A percentile compares a stretch with the other conserved stretches of the same genome.
Conservation (phyloP, 2,888 invertebrate species). For the Euphydryas editha region DNA sequence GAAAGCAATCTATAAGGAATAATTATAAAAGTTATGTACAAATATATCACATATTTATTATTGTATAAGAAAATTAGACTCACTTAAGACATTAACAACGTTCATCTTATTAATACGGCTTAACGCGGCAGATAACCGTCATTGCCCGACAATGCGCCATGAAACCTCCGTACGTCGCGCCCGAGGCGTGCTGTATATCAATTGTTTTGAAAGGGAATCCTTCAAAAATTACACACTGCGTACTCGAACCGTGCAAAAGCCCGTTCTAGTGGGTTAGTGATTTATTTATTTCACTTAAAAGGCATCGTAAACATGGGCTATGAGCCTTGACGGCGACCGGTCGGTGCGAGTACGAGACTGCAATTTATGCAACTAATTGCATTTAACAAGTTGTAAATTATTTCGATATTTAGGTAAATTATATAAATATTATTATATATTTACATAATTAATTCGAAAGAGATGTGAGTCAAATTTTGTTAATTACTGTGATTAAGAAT, state of each 20-base stretch:
- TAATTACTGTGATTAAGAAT: neutral
- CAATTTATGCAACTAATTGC: constrained; percentile 40
- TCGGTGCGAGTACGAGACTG: constrained; percentile 28
- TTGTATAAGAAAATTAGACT: constrained; percentile 1
- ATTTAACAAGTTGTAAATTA: constrained; percentile 30
- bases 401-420: neutral
- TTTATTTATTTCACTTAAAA: constrained; percentile 79
- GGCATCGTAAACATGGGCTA: constrained; percentile 60
- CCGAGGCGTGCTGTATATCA: constrained; percentile 62
- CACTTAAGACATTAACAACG: constrained; percentile 28
- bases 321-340: constrained; percentile 30
- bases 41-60: neutral
- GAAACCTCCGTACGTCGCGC: constrained; percentile 45
- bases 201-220: constrained; percentile 58
- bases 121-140: constrained; percentile 28
- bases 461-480: neutral
- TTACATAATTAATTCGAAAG: neutral
- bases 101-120: constrained; percentile 26
- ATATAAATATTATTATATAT: constrained; percentile 5
- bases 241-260: constrained; percentile 50
- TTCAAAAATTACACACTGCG: constrained; percentile 66
- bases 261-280: constrained; percentile 56
- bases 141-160: constrained; percentile 46
- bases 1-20: no score
- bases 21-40: no score